Conservation (phyloP, 2,888 invertebrate genomes). For the Ennomos fuscantarius region DNA sequence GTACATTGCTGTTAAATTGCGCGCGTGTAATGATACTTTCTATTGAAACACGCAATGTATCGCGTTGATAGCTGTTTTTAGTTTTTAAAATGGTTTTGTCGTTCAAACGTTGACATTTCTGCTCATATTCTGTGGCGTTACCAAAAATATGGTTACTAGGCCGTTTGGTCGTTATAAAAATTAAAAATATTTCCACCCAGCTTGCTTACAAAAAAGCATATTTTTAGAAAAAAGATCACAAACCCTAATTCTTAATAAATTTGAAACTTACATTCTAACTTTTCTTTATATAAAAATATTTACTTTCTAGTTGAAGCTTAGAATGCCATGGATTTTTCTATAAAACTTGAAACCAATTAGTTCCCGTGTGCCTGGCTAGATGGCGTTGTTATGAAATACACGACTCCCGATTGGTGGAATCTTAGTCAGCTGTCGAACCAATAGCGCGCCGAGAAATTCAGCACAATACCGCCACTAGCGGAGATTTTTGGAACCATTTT, state of each 20-base stretch:
- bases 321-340: background rate
- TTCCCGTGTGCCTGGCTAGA: constrained; percentile 1
- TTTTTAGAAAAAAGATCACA: constrained; percentile 18
- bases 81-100: no score
- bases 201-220: constrained; percentile 23
- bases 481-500: background rate
- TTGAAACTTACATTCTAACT: constrained; percentile 23
- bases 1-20: no score
- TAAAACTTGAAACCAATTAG: constrained; percentile 1
- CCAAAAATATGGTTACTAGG: background rate
- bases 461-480: constrained; percentile 16
- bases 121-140: no score
- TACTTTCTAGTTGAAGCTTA: no score
- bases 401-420: constrained; percentile 9
- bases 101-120: no score
- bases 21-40: no score
- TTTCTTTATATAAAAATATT: constrained; percentile 21
- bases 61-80: no score
- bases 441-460: background rate
- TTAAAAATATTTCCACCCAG: background rate
- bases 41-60: no score
- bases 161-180: background rate
- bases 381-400: constrained; percentile 2
- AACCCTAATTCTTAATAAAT: constrained; percentile 16
- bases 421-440: constrained; percentile 7